Percentiles rank a stretch among this genome's conserved stretches.
Evolutionary conservation across 1,140 invertebrate species (phyloP).

Genomic region (Atta texana): DNA sequence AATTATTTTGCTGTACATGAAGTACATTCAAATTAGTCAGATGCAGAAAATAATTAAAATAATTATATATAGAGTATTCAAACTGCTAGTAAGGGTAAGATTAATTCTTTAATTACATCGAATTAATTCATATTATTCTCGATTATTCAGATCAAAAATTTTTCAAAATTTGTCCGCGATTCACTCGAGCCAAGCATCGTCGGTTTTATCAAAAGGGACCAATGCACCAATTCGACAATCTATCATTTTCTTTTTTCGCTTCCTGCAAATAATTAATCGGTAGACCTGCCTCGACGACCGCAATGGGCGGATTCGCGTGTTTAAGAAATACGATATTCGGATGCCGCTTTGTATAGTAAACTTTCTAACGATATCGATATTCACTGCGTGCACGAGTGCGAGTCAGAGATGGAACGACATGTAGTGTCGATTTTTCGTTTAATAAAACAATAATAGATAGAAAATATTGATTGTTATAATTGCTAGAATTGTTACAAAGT

Average conservation of each 20-base stretch:
- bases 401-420: constrained; percentile 37
- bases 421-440: not conserved
- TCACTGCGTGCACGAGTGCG: constrained; percentile 30
- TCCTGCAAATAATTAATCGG: constrained; percentile 36
- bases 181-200: constrained; percentile 14
- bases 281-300: constrained; percentile 60
- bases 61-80: too few species aligned
- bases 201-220: not conserved
- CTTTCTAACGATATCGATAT: constrained; percentile 33
- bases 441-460: not conserved
- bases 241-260: not conserved
- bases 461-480: not conserved
- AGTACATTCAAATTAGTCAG: too few species aligned
- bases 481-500: not conserved
- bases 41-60: too few species aligned
- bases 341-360: not conserved
- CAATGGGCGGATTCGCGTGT: constrained; percentile 56
- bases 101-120: not conserved
- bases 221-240: constrained; percentile 3
- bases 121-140: not conserved
- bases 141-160: not conserved
- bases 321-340: not conserved
- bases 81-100: not conserved
- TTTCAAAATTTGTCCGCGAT: constrained; percentile 16
- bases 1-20: too few species aligned